Conservation (phyloP, 2,888 invertebrate genomes). For the Hypomecis punctinalis region DNA sequence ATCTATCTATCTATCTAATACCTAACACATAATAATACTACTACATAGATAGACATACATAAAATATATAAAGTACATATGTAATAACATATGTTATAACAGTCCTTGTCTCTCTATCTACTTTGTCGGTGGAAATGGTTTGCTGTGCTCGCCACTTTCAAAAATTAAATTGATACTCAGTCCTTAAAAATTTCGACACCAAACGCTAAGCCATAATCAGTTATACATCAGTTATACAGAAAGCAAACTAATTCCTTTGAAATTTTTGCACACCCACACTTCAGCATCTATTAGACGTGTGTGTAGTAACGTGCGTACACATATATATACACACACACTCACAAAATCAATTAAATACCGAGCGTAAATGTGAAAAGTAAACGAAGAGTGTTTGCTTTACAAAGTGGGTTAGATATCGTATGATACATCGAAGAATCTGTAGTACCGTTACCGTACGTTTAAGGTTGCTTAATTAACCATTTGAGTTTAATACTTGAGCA, state of each 20-base stretch:
- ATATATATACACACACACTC: constrained; percentile 16
- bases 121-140: too few relatives aligned
- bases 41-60: too few relatives aligned
- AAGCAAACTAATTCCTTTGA: background rate
- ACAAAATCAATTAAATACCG: constrained; percentile 61
- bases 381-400: constrained; percentile 47
- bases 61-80: too few relatives aligned
- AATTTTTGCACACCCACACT: background rate
- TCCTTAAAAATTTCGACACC: too few relatives aligned
- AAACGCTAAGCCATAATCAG: too few relatives aligned
- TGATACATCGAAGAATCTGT: constrained; percentile 23
- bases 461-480: constrained; percentile 18
- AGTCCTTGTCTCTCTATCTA: too few relatives aligned
- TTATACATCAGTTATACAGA: too few relatives aligned
- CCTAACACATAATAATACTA: too few relatives aligned
- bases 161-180: too few relatives aligned
- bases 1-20: too few relatives aligned
- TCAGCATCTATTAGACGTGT: background rate
- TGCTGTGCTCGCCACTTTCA: too few relatives aligned
- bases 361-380: constrained; percentile 62
- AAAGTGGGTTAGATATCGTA: constrained; percentile 47
- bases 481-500: constrained; percentile 13
- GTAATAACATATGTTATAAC: too few relatives aligned
- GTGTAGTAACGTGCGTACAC: background rate
- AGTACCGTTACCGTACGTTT: constrained; percentile 26